phyloP scores from a whole-genome alignment of 2,113 vertebrate species.

The Melospiza georgiana region DNA sequence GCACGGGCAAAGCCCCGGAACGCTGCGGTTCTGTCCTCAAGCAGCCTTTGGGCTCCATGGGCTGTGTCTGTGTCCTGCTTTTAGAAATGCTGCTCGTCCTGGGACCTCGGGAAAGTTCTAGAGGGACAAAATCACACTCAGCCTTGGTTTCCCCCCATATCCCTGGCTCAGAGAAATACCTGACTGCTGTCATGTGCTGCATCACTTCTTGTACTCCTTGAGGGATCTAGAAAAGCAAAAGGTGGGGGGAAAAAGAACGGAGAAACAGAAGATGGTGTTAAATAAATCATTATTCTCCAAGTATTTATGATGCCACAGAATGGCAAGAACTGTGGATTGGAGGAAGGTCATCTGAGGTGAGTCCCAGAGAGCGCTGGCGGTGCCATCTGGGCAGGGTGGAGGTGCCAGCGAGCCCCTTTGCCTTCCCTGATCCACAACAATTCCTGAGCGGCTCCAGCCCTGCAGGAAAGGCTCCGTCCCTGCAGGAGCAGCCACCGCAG shows the following conservation, averaged over 20 bases:
- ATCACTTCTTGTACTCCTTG: neutral
- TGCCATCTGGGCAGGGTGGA: neutral
- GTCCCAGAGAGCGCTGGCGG: neutral
- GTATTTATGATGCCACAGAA: neutral
- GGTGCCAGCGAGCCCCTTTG: neutral
- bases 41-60: accelerated
- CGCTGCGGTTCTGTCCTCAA: accelerated
- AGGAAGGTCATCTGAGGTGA: neutral
- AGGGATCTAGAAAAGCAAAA: neutral
- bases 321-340: neutral
- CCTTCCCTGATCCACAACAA: neutral
- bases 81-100: neutral
- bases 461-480: neutral
- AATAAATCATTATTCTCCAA: neutral
- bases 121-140: neutral
- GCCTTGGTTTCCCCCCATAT: accelerated
- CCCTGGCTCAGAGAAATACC: neutral
- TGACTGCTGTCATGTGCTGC: neutral
- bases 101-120: neutral
- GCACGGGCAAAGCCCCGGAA: neutral
- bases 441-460: neutral
- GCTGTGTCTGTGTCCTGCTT: neutral
- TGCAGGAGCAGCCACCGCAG: neutral
- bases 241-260: accelerated
- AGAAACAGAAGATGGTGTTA: neutral